Evolutionary conservation across 2,888 invertebrate species (phyloP).

Genomic region (Imbricaverruca yamaguchii): DNA sequence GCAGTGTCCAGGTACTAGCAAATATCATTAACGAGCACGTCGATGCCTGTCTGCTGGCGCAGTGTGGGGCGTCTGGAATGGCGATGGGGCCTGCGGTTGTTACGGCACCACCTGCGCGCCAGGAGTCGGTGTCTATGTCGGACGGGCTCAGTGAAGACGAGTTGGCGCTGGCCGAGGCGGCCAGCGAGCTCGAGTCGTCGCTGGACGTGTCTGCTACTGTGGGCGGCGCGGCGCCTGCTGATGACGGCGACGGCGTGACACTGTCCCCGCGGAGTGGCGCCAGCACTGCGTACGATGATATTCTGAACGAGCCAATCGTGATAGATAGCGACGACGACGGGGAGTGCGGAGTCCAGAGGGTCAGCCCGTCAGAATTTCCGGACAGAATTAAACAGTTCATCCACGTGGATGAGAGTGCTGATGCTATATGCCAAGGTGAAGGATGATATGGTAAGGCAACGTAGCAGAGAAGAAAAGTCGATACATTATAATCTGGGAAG

Average conservation of each 20-base stretch:
- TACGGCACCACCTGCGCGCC: no score
- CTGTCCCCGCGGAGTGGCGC: background rate
- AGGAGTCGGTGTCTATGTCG: background rate
- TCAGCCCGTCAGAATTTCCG: background rate
- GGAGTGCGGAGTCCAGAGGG: background rate
- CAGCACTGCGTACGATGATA: background rate
- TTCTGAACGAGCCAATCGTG: background rate
- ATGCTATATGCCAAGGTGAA: background rate
- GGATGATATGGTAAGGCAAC: no score
- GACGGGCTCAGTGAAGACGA: background rate
- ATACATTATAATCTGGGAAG: no score
- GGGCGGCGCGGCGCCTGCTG: background rate
- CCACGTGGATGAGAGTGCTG: background rate
- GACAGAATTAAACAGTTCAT: background rate
- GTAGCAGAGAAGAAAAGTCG: no score
- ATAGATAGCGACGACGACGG: background rate
- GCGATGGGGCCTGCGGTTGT: background rate
- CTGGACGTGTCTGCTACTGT: background rate
- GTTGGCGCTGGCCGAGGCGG: background rate
- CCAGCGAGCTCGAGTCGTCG: background rate
- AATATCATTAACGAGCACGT: slow-evolving; percentile 45
- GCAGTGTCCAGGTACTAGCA: slow-evolving; percentile 41
- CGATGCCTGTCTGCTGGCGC: slow-evolving; percentile 45
- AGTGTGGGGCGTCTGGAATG: background rate
- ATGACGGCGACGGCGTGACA: background rate